A percentile compares a stretch with the other conserved stretches of the same genome.
phyloP scores from a whole-genome alignment of 2,888 invertebrate genomes.

The Tridacna crocea region DNA sequence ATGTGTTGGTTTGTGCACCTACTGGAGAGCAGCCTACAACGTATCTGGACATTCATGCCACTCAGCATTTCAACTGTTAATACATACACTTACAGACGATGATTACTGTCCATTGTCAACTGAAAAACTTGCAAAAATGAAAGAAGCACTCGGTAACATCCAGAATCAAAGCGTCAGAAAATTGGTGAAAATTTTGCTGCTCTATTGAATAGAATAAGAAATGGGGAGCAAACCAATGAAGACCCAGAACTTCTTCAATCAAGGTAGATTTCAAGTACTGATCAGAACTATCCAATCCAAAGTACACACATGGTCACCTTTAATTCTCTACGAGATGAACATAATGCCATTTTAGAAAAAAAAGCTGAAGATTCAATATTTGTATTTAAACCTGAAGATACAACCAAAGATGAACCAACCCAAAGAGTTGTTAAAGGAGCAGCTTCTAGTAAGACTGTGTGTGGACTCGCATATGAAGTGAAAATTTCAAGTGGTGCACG shows the following conservation, averaged over 20 bases:
- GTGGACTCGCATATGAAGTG: constrained; percentile 31
- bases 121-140: constrained; percentile 40
- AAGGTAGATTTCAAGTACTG: constrained; percentile 25
- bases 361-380: constrained; percentile 24
- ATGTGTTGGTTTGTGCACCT: constrained; percentile 61
- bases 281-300: constrained; percentile 31
- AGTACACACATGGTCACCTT: constrained; percentile 33
- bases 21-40: constrained; percentile 64
- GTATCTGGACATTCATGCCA: too few relatives aligned
- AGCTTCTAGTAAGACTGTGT: constrained; percentile 18
- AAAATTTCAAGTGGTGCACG: constrained; percentile 31
- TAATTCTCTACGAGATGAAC: constrained; percentile 26
- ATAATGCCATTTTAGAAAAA: constrained; percentile 34
- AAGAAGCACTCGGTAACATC: too few relatives aligned
- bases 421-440: constrained; percentile 14
- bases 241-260: constrained; percentile 41
- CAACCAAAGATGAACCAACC: constrained; percentile 46
- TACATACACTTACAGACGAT: constrained; percentile 25
- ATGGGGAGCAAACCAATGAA: constrained; percentile 40
- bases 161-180: constrained; percentile 57
- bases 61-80: constrained; percentile 41
- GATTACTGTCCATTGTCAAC: constrained; percentile 48
- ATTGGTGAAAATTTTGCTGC: constrained; percentile 47
- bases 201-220: constrained; percentile 48
- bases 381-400: constrained; percentile 37